phyloP scores from a whole-genome alignment of 2,797 vertebrate genomes.

The Malacoraja senta region DNA sequence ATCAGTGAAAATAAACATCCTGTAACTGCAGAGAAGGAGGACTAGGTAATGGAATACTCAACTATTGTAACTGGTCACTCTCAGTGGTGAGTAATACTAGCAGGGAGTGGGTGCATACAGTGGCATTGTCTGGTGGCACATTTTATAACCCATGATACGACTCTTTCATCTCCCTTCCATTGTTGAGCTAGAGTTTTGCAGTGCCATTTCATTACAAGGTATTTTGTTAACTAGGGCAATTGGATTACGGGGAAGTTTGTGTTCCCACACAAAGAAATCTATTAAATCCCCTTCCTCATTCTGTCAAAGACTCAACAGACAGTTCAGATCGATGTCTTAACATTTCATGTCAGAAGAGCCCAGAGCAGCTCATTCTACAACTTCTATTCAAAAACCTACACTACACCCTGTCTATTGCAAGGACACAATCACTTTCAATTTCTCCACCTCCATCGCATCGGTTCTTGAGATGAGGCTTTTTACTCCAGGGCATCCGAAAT shows the following conservation, averaged over 20 bases:
- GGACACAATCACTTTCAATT: too few relatives aligned
- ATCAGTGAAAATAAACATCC: background rate
- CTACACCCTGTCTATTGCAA: too few relatives aligned
- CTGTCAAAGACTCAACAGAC: background rate
- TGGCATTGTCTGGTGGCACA: background rate
- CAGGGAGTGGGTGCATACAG: background rate
- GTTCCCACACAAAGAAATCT: background rate
- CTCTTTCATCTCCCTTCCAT: slow-evolving; percentile 1
- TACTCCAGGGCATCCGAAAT: too few relatives aligned
- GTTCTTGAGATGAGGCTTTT: too few relatives aligned
- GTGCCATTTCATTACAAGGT: background rate
- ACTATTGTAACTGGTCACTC: slow-evolving; percentile 1
- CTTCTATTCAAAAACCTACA: too few relatives aligned
- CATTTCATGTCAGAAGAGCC: background rate
- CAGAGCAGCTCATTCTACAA: background rate
- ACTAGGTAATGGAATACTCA: background rate
- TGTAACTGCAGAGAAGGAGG: background rate
- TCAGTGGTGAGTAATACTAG: background rate
- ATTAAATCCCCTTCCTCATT: background rate
- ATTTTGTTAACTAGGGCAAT: background rate
- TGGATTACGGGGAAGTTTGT: background rate
- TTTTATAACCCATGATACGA: background rate
- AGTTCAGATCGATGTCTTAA: background rate
- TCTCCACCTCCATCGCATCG: too few relatives aligned
- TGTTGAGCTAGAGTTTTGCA: background rate